Percentiles rank a stretch among this genome's conserved stretches.
These are phyloP conservation scores for Lanistes nyassanus DNA, from an alignment of 1,140 invertebrate species.

Conservation along the genomic window DNA sequence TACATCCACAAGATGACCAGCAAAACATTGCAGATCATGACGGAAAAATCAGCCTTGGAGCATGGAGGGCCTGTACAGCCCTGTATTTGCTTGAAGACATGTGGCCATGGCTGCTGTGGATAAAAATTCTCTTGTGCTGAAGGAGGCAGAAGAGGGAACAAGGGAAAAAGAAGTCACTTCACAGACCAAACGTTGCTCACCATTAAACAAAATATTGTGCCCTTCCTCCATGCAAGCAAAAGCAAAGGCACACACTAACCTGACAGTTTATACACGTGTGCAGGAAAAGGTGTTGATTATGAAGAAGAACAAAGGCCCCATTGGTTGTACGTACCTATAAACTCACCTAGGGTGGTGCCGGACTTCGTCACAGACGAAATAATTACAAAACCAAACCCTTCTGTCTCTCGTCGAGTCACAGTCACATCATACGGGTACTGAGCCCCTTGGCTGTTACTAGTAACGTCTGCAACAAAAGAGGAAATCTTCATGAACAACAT, in stretches of 20 bases:
- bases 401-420: slow-evolving; percentile 87
- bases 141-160: neutral
- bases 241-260: neutral
- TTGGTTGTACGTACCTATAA: slow-evolving; percentile 60
- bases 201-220: too few species aligned
- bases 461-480: slow-evolving; percentile 20
- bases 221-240: neutral
- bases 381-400: slow-evolving; percentile 99
- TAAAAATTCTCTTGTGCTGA: too few species aligned
- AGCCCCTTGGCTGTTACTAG: slow-evolving; percentile 7
- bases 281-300: slow-evolving; percentile 13
- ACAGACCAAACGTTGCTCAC: slow-evolving; percentile 8
- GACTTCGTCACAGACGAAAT: slow-evolving; percentile 95
- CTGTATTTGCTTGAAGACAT: too few species aligned
- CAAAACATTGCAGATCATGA: too few species aligned
- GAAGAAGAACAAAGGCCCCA: slow-evolving; percentile 33
- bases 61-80: too few species aligned
- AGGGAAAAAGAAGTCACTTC: neutral
- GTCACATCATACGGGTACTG: slow-evolving; percentile 61
- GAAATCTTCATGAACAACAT: too few species aligned
- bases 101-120: too few species aligned
- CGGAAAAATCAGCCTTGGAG: too few species aligned
- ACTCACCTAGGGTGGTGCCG: slow-evolving; percentile 91
- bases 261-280: neutral
- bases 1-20: too few species aligned